Evolutionary conservation across 1,140 invertebrate genomes (phyloP).

Genomic region (Ostrea denselamellosa): DNA sequence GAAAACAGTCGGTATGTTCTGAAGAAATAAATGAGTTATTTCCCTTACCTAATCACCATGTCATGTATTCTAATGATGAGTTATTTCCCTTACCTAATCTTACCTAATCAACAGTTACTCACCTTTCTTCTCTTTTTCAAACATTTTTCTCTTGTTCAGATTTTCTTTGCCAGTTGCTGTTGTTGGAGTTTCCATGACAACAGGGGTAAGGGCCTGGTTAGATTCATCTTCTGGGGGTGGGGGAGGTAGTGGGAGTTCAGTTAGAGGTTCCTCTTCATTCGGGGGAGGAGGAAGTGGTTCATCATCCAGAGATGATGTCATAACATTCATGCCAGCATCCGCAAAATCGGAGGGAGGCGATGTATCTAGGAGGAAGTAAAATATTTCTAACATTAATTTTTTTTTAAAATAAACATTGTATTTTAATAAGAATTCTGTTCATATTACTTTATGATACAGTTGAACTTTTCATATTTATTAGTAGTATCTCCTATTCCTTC

Average conservation of each 20-base stretch:
- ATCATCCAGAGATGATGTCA: constrained; percentile 45
- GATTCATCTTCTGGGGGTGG: constrained; percentile 22
- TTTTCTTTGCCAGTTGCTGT: not conserved
- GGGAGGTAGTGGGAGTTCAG: constrained; percentile 44
- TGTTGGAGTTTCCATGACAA: not conserved
- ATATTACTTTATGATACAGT: too few relatives aligned
- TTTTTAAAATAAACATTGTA: too few relatives aligned
- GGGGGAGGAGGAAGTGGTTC: constrained; percentile 52
- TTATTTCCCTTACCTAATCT: not conserved
- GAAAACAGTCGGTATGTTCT: too few relatives aligned
- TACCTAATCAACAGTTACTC: not conserved
- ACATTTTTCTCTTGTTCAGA: not conserved
- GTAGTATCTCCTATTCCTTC: too few relatives aligned
- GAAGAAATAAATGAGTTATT: too few relatives aligned
- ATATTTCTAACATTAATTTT: not conserved
- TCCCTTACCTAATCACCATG: too few relatives aligned
- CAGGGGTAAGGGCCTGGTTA: not conserved
- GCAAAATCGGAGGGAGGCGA: not conserved
- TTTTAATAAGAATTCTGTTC: too few relatives aligned
- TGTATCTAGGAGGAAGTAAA: not conserved
- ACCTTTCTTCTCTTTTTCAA: constrained; percentile 33
- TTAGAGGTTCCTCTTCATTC: not conserved
- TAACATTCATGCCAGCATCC: not conserved
- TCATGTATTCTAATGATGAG: not conserved
- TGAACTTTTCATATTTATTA: too few relatives aligned